Base-by-base conservation (phyloP, 1,140 invertebrate genomes). In the Thaumetopoea pityocampa region DNA sequence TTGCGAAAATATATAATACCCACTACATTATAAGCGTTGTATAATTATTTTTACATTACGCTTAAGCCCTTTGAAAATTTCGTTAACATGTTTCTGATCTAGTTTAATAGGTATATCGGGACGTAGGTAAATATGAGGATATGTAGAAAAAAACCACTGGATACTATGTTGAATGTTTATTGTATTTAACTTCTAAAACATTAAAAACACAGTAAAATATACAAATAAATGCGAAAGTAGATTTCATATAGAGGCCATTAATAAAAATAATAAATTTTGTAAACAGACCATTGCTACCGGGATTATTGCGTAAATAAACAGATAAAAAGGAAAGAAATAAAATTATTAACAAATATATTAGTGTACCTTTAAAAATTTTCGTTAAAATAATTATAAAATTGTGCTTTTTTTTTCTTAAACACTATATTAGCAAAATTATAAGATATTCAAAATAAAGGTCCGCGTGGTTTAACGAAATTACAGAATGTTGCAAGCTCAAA, bases 261-360 rank as follows among this genome's bases (percentile, higher is more conserved):
- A 46, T 64, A 58, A 58, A 67, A 49, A 51, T 55, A 54, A 56
- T 57, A 36, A 58, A 49, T 57, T 51, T 64, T 36, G 46, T 41
- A 64, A 76, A 70, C 53, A 51, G 35, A 53, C 70, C 61, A 24
- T 9, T 57, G 53, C 67, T 60, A 51, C 42, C 47, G 47, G n/a
- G n/a, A n/a, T n/a, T 61, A 49, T 61, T 70, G 59, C 50, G 22
- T 49, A 45, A 58, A 76, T 74, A 77, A 82, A 78, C 66, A 67
- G n/a, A n/a, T n/a, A n/a, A n/a, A n/a, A n/a, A n/a, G n/a, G n/a
- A n/a, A n/a, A 68, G 65, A 40, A 74, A 77, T 83, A 80, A 82
- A 64, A 83, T 80, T 80, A 83, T 70, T 79, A 83, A 83, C 74
- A 80, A n/a, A 80, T 80, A 80, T 78, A 80, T 80, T 80, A 80